Percentiles rank a stretch among this genome's conserved stretches.
Evolutionary conservation across 2,797 vertebrate genomes (phyloP).

Genomic region (Crenichthys baileyi): DNA sequence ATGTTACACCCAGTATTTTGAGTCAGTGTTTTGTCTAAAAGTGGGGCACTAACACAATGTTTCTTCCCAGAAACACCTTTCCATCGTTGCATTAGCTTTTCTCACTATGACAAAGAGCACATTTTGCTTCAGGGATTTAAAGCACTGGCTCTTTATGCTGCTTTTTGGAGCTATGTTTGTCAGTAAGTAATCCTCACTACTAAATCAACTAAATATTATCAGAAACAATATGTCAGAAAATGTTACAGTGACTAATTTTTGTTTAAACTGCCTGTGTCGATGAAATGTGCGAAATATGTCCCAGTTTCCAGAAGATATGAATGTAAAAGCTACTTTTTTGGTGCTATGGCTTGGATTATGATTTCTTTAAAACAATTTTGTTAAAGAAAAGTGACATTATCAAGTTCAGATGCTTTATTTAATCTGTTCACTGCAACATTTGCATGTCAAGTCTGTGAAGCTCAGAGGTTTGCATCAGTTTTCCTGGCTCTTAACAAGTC

Average conservation of each 20-base stretch:
- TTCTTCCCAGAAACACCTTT: constrained; percentile 10
- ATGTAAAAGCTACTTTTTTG: not conserved
- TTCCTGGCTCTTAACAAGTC: not conserved
- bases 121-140: not conserved
- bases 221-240: not conserved
- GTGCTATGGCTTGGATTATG: not conserved
- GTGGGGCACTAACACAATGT: constrained; percentile 14
- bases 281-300: not conserved
- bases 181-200: constrained; percentile 38
- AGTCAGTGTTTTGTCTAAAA: constrained; percentile 25
- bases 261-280: not conserved
- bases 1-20: constrained; percentile 34
- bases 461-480: not conserved
- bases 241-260: too few species aligned
- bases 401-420: not conserved
- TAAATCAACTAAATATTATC: constrained; percentile 5
- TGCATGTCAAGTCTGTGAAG: too few species aligned
- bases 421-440: not conserved
- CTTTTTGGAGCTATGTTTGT: constrained; percentile 21
- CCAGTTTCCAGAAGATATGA: not conserved
- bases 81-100: constrained; percentile 1
- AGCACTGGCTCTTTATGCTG: constrained; percentile 27
- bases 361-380: not conserved
- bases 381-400: not conserved
- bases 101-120: constrained; percentile 21